Conservation (phyloP, 1,140 invertebrate genomes). For the Daktulosphaira vitifoliae region DNA sequence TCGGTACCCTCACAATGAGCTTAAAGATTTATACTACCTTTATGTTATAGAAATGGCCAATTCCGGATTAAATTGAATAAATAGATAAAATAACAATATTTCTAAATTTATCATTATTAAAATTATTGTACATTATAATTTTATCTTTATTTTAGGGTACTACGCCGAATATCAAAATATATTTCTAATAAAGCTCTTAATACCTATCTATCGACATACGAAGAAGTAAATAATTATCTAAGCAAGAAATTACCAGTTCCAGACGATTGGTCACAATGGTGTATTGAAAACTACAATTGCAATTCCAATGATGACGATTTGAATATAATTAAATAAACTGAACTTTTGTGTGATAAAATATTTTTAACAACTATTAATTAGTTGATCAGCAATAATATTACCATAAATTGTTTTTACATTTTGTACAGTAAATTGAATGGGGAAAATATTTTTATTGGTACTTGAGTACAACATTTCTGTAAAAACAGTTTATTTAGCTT, state of each 20-base stretch:
- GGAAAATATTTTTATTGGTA: constrained; percentile 19
- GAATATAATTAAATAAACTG: neutral
- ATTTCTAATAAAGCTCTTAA: neutral
- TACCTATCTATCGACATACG: neutral
- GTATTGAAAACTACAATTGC: neutral
- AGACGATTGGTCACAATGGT: neutral
- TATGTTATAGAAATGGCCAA: no score
- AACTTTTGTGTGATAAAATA: no score
- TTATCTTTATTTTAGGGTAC: constrained; percentile 13
- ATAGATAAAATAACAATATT: no score
- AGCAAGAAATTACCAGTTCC: neutral
- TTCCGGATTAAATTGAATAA: no score
- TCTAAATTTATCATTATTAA: no score
- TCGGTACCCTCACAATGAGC: no score
- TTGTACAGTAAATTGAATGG: no score
- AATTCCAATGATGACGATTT: neutral
- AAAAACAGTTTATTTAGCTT: neutral
- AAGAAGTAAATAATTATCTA: neutral
- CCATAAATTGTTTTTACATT: neutral
- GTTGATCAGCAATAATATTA: no score
- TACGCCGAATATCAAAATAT: neutral
- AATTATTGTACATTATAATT: no score
- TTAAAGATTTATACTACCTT: no score
- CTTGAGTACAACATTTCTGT: constrained; percentile 22
- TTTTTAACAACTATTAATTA: no score